phyloP scores from a whole-genome alignment of 2,888 invertebrate species.

The Dasypogon diadema region DNA sequence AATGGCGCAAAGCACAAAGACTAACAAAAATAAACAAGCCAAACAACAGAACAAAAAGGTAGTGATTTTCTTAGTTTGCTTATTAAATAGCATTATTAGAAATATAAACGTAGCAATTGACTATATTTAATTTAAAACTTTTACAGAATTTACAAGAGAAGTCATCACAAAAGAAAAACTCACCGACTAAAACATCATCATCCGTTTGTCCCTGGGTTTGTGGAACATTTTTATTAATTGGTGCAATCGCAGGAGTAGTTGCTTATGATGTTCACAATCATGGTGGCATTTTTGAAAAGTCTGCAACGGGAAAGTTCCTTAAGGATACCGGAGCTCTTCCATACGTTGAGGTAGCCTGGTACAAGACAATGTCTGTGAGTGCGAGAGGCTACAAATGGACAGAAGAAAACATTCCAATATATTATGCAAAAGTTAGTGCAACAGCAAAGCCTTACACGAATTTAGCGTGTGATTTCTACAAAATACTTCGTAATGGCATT shows the following conservation, averaged over 20 bases:
- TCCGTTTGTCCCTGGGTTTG: constrained; percentile 77
- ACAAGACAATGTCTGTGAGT: constrained; percentile 73
- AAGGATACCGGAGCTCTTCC: constrained; percentile 76
- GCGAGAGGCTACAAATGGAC: constrained; percentile 76
- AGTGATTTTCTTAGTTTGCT: constrained; percentile 56
- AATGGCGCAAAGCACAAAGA: constrained; percentile 68
- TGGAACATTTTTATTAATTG: constrained; percentile 74
- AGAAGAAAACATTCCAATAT: constrained; percentile 77
- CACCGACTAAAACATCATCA: constrained; percentile 57
- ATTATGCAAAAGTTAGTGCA: constrained; percentile 69
- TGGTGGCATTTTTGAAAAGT: constrained; percentile 78
- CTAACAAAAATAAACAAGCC: constrained; percentile 67
- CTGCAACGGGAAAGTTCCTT: constrained; percentile 75
- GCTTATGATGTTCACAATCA: constrained; percentile 76
- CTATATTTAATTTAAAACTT: no score
- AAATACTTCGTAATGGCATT: constrained; percentile 71
- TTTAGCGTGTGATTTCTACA: constrained; percentile 72
- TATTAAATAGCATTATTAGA: no score
- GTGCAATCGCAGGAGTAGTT: constrained; percentile 73
- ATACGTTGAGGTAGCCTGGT: constrained; percentile 75
- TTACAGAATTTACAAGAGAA: constrained; percentile 51
- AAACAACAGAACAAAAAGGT: constrained; percentile 67
- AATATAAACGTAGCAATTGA: no score
- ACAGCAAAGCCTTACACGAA: constrained; percentile 73
- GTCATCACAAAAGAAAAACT: constrained; percentile 62